phyloP scores from a whole-genome alignment of 2,113 vertebrate genomes.

The Cathartes aura region DNA sequence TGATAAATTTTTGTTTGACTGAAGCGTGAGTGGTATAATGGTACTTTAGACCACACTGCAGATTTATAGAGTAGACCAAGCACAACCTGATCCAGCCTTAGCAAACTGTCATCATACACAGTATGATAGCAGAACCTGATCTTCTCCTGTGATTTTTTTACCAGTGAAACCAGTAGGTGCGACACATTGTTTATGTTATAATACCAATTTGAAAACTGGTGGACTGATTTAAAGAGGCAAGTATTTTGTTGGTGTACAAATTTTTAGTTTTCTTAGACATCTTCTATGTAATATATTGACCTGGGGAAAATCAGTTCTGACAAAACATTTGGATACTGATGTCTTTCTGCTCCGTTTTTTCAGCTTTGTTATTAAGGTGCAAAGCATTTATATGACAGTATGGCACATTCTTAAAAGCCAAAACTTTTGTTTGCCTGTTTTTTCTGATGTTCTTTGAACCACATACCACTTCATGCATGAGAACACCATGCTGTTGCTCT shows the following conservation, averaged over 20 bases:
- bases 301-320: not conserved
- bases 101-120: not conserved
- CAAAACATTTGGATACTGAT: not conserved
- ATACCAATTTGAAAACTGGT: not conserved
- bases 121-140: not conserved
- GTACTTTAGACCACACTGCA: not conserved
- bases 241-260: not conserved
- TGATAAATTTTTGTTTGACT: not conserved
- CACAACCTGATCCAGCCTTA: not conserved
- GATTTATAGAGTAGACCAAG: not conserved
- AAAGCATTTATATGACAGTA: not conserved
- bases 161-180: not conserved
- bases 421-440: not conserved
- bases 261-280: not conserved
- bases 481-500: not conserved
- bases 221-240: not conserved
- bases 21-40: not conserved
- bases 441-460: not conserved
- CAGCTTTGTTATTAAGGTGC: not conserved
- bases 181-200: not conserved
- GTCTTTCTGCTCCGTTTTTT: not conserved
- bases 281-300: not conserved
- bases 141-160: not conserved
- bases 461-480: not conserved
- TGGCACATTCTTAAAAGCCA: not conserved